Evolutionary conservation across 2,888 invertebrate species (phyloP).

Genomic region (Patella depressa): DNA sequence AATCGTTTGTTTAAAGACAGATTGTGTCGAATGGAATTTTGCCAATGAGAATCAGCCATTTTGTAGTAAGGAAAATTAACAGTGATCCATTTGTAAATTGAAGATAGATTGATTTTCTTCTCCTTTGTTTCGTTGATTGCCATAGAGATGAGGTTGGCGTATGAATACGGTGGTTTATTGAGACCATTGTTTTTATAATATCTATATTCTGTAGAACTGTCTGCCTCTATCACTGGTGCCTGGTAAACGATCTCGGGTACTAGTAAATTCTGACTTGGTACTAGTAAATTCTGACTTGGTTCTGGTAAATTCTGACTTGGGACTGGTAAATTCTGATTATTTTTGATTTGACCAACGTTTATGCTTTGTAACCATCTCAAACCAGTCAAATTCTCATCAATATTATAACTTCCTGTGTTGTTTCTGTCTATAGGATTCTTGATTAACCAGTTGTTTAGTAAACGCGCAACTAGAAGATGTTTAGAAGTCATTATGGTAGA

Average conservation of each 20-base stretch:
- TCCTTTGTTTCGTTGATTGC: neutral
- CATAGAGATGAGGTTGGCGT: neutral
- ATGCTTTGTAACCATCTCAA: neutral
- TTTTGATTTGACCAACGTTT: neutral
- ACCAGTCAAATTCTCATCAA: constrained; percentile 7
- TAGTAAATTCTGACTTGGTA: too few relatives aligned
- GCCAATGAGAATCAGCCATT: constrained; percentile 13
- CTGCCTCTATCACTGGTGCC: too few relatives aligned
- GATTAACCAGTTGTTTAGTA: neutral
- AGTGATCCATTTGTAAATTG: neutral
- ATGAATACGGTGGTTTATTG: constrained; percentile 2
- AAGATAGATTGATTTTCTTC: neutral
- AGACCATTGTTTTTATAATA: neutral
- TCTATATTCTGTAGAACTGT: too few relatives aligned
- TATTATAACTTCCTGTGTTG: neutral
- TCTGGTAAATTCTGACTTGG: too few relatives aligned
- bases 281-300: too few relatives aligned
- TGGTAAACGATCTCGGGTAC: too few relatives aligned
- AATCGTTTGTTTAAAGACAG: constrained; percentile 98
- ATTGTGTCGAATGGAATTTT: constrained; percentile 96
- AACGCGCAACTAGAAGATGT: neutral
- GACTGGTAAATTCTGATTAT: too few relatives aligned
- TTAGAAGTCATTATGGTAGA: too few relatives aligned
- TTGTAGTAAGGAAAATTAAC: constrained; percentile 1
- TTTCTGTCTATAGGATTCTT: neutral